phyloP scores from a whole-genome alignment of 2,113 vertebrate genomes.

The Chaetorhynchus papuensis region DNA sequence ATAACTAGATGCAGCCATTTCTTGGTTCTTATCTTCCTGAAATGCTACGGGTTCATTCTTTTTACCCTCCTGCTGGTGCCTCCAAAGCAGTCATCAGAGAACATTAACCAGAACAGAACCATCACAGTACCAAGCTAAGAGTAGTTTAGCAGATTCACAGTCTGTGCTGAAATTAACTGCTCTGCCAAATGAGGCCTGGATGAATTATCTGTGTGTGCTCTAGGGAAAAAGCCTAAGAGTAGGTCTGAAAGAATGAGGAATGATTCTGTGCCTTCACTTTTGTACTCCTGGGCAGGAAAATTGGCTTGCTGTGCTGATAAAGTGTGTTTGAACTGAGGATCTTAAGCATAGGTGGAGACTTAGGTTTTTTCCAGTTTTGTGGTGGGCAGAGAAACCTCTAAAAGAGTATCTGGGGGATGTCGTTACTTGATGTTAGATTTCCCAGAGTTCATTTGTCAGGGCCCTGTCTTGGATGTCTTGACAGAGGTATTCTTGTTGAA shows the following conservation, averaged over 20 bases:
- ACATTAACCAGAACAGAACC: background rate
- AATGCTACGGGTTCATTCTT: background rate
- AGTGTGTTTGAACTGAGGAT: background rate
- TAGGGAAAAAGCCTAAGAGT: background rate
- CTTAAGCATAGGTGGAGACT: background rate
- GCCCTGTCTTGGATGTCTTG: background rate
- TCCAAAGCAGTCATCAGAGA: background rate
- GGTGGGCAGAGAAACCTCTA: background rate
- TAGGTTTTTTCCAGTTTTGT: background rate
- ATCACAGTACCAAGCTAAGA: background rate
- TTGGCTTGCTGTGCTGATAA: constrained; percentile 5
- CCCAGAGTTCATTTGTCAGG: background rate
- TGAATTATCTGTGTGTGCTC: background rate
- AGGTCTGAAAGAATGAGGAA: background rate
- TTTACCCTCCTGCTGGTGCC: background rate
- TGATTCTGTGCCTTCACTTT: background rate
- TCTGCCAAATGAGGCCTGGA: constrained; percentile 2
- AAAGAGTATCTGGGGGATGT: background rate
- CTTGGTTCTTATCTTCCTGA: background rate
- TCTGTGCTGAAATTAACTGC: background rate
- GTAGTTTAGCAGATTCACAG: background rate
- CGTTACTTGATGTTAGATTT: background rate
- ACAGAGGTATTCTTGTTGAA: background rate
- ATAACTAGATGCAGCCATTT: background rate
- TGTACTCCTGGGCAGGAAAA: background rate